Percentiles rank a stretch among this genome's conserved stretches.
Evolutionary conservation across 2,113 vertebrate species (phyloP).

Genomic region (Paedocypris sp.): DNA sequence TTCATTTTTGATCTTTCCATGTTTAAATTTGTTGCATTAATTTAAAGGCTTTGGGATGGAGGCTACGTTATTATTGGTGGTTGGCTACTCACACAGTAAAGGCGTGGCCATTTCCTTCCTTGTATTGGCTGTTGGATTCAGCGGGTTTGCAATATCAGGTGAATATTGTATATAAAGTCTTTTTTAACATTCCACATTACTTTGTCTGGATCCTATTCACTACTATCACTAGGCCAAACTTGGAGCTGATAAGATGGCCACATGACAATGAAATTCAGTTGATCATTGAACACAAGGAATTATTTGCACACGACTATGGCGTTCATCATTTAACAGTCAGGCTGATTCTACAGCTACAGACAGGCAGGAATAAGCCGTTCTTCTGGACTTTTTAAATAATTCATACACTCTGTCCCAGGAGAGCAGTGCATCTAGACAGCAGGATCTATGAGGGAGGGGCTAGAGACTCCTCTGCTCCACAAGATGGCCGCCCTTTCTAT

Average conservation of each 20-base stretch:
- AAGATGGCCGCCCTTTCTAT: constrained; percentile 35
- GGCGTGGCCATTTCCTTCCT: constrained; percentile 93
- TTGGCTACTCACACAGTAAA: constrained; percentile 93
- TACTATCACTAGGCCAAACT: no score
- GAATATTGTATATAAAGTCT: constrained; percentile 35
- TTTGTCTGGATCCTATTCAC: no score
- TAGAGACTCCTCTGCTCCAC: constrained; percentile 12
- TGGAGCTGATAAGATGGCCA: no score
- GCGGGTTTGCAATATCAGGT: constrained; percentile 98
- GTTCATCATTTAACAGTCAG: not conserved
- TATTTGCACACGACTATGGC: not conserved
- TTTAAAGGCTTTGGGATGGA: constrained; percentile 93
- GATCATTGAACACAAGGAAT: not conserved
- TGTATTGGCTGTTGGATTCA: constrained; percentile 94
- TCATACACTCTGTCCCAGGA: constrained; percentile 52
- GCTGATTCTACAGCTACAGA: not conserved
- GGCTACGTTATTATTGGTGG: constrained; percentile 88
- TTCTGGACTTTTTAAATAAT: constrained; percentile 61
- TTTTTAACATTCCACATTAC: not conserved
- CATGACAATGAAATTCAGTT: not conserved
- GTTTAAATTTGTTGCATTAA: constrained; percentile 17
- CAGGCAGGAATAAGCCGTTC: constrained; percentile 32
- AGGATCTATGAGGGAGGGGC: constrained; percentile 45
- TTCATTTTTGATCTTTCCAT: no score
- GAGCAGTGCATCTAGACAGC: constrained; percentile 48